These are phyloP conservation scores for Urosaurus nigricauda DNA, from an alignment of 2,797 vertebrate genomes.

Conservation along the genomic window DNA sequence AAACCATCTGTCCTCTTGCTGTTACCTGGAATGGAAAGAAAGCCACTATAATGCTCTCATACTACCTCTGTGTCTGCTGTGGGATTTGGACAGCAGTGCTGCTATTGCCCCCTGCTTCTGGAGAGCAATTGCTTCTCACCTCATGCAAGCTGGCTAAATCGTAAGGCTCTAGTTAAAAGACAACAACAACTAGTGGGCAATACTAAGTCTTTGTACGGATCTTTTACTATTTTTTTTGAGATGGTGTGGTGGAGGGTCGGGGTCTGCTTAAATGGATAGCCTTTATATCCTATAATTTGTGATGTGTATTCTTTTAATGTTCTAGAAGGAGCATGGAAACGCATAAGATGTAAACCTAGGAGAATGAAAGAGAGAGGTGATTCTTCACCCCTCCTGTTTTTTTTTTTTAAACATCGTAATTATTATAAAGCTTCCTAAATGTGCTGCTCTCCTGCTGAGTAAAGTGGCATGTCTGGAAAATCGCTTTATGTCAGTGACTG, in stretches of 20 bases:
- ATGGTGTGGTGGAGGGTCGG: too few species aligned
- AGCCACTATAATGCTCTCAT: neutral
- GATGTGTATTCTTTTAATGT: conserved; percentile 6
- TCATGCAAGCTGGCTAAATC: neutral
- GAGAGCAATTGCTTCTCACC: neutral
- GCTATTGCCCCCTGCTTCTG: neutral
- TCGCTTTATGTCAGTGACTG: conserved; percentile 24
- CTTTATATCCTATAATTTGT: conserved; percentile 1
- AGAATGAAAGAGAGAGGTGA: neutral
- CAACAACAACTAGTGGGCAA: neutral
- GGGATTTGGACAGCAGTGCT: neutral
- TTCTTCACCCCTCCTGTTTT: conserved; percentile 11
- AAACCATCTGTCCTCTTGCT: neutral
- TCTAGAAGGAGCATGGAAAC: conserved; percentile 15
- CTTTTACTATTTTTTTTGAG: conserved; percentile 7
- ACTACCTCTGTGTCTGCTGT: neutral
- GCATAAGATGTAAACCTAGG: neutral
- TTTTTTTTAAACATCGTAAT: conserved; percentile 20
- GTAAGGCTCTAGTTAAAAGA: neutral
- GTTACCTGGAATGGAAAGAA: neutral
- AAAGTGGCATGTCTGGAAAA: conserved; percentile 38
- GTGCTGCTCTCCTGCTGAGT: conserved; percentile 15
- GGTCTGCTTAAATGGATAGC: neutral
- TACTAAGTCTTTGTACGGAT: neutral
- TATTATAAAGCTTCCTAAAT: conserved; percentile 34